phyloP scores from a whole-genome alignment of 2,888 invertebrate species.

The Scaptodrosophila latifasciaeformis region DNA sequence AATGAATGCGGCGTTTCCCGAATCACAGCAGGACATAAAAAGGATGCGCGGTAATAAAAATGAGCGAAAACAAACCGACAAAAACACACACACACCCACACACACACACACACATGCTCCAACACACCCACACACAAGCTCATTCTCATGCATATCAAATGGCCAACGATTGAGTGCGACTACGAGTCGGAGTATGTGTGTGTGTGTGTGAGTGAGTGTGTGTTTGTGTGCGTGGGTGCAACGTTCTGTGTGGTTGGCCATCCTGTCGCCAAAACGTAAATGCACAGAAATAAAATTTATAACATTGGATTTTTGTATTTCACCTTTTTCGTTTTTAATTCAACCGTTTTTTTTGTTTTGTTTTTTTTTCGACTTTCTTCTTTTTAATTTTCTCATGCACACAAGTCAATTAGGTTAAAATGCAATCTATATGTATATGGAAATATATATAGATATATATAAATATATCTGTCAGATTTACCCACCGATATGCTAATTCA shows the following conservation, averaged over 20 bases:
- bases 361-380: too few relatives aligned
- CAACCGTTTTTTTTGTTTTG: too few relatives aligned
- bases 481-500: not conserved
- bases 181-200: too few relatives aligned
- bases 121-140: not conserved
- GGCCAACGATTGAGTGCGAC: too few relatives aligned
- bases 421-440: not conserved
- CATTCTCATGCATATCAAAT: not conserved
- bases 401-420: constrained; percentile 39
- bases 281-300: too few relatives aligned
- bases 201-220: too few relatives aligned
- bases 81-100: constrained; percentile 12
- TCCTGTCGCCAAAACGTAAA: not conserved
- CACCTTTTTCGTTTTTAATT: too few relatives aligned
- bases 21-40: constrained; percentile 60
- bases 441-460: not conserved
- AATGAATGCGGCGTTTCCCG: constrained; percentile 21
- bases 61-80: constrained; percentile 45
- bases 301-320: too few relatives aligned
- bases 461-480: not conserved
- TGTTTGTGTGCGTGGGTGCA: too few relatives aligned
- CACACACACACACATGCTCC: constrained; percentile 8
- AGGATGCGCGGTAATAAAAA: constrained; percentile 57
- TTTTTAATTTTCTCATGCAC: too few relatives aligned
- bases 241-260: too few relatives aligned